Conservation (phyloP, 1,140 invertebrate species). For the Sycophila sp. region DNA sequence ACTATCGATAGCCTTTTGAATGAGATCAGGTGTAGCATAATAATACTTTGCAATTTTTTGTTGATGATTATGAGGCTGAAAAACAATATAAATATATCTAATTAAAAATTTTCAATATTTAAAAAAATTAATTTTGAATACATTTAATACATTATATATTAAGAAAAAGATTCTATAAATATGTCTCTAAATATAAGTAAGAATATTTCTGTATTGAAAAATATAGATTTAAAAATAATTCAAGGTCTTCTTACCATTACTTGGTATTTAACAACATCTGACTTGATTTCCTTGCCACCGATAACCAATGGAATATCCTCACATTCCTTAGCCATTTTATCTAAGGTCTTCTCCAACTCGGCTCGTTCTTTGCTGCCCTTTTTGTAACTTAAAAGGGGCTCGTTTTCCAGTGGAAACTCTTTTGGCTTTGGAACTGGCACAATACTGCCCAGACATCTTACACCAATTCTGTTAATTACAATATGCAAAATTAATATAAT, state of each 20-base stretch:
- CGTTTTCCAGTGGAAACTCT: conserved; percentile 82
- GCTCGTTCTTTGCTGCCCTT: conserved; percentile 85
- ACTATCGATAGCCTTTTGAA: conserved; percentile 87
- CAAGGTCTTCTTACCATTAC: conserved; percentile 69
- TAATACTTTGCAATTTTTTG: conserved; percentile 91
- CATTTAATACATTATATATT: too few species aligned
- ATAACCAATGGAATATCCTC: conserved; percentile 94
- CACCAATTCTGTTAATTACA: conserved; percentile 51
- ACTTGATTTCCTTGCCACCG: conserved; percentile 85
- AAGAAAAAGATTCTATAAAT: too few species aligned
- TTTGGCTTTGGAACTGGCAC: conserved; percentile 72
- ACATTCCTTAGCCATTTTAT: conserved; percentile 72
- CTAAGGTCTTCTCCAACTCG: conserved; percentile 78
- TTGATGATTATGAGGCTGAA: conserved; percentile 87
- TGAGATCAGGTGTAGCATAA: conserved; percentile 85
- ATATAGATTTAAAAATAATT: not conserved
- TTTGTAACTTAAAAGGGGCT: conserved; percentile 83
- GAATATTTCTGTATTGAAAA: too few species aligned
- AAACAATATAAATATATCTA: conserved; percentile 11
- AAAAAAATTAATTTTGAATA: too few species aligned
- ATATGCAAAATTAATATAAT: conserved; percentile 10
- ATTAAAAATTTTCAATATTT: too few species aligned
- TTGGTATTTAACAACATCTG: conserved; percentile 80
- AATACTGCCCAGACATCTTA: conserved; percentile 69
- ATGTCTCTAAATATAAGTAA: too few species aligned